Evolutionary conservation across 2,113 vertebrate genomes (phyloP).

Genomic region (Cyprinodon tularosa): DNA sequence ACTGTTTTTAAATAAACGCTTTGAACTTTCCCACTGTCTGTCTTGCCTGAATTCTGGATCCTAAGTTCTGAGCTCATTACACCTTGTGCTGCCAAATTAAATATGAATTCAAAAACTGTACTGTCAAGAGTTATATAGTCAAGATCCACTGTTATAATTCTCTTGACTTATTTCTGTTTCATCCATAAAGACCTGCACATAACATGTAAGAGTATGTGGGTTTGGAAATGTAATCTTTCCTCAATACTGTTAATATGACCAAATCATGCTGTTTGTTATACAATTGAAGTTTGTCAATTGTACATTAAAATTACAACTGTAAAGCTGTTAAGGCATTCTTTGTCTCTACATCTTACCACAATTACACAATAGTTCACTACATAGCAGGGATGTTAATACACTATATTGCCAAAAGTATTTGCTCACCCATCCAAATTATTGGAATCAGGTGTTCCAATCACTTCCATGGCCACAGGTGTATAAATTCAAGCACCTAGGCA

Average conservation of each 20-base stretch:
- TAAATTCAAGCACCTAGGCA: too few species aligned
- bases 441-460: too few species aligned
- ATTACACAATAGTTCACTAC: slow-evolving; percentile 7
- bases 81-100: too few species aligned
- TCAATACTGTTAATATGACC: not conserved
- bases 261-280: not conserved
- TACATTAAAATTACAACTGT: not conserved
- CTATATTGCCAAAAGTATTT: too few species aligned
- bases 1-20: too few species aligned
- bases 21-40: too few species aligned
- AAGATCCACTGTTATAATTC: too few species aligned
- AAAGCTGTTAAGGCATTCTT: not conserved
- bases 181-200: not conserved
- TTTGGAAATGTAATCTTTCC: not conserved
- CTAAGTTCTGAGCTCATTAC: too few species aligned
- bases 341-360: not conserved
- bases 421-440: too few species aligned
- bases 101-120: not conserved
- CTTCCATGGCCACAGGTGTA: too few species aligned
- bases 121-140: not conserved
- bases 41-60: too few species aligned
- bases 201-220: too few species aligned
- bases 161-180: not conserved
- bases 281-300: not conserved
- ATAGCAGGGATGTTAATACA: slow-evolving; percentile 6